Percentiles rank a stretch among this genome's conserved stretches.
Conservation (phyloP, 2,888 invertebrate genomes). For the Unio pictorum region DNA sequence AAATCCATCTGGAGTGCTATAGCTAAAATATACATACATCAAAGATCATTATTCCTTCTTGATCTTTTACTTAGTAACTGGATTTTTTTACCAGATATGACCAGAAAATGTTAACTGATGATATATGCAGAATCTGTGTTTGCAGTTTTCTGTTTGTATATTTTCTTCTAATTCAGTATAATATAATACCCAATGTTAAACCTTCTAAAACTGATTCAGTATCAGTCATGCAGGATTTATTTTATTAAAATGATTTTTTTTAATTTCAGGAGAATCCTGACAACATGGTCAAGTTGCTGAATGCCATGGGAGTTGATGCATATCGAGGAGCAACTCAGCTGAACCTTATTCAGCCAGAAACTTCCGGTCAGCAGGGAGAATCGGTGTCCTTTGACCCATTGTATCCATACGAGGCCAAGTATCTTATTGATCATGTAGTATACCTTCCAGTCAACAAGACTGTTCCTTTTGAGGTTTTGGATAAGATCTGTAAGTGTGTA, state of each 20-base stretch:
- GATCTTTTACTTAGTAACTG: too few relatives aligned
- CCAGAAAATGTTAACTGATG: too few relatives aligned
- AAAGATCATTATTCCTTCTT: too few relatives aligned
- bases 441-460: conserved; percentile 70
- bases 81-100: too few relatives aligned
- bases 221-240: too few relatives aligned
- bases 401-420: conserved; percentile 68
- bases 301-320: conserved; percentile 68
- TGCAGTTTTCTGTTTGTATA: too few relatives aligned
- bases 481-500: conserved; percentile 52
- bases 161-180: too few relatives aligned
- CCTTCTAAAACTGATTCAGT: too few relatives aligned
- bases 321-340: conserved; percentile 71
- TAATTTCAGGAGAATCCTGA: conserved; percentile 66
- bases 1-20: too few relatives aligned
- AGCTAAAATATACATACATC: too few relatives aligned
- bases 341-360: conserved; percentile 64
- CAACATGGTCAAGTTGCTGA: conserved; percentile 56
- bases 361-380: conserved; percentile 11
- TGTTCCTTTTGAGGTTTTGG: conserved; percentile 67
- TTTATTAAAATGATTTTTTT: neutral
- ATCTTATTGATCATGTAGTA: conserved; percentile 69
- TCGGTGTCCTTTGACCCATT: conserved; percentile 24
- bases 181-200: too few relatives aligned
- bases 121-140: too few relatives aligned